Evolutionary conservation across 2,113 vertebrate species (phyloP), one percentile per base, ranked within the genome.

Genomic region (Periophthalmodon schlosseri): DNA sequence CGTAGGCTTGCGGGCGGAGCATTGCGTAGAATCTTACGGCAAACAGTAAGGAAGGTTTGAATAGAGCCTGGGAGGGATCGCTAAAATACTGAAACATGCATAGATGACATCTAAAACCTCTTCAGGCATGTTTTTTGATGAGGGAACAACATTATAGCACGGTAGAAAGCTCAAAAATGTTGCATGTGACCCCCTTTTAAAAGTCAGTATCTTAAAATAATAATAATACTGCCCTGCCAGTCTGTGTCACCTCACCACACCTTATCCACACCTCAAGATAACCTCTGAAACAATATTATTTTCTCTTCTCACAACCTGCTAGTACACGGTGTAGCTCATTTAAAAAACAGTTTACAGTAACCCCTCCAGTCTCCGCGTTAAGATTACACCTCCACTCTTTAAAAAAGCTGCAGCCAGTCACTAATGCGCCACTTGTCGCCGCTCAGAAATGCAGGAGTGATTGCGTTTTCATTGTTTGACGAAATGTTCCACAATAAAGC

Each of bases 381-480:
- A 33, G 33, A 68, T 68, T 68, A 5, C n/a, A 67, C 50, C 23
- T 21, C 69, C 46, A 67, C 71, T 63, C 52, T 73, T 74, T 46
- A 75, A 67, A 70, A n/a, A 73, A 8, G 47, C 47, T 2, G 50
- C 18, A 60, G 49, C 33, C 39, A 63, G 74, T 84, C 70, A 44
- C 79, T 73, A 74, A 79, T 20, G n/a, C 61, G 65, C 69, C 77
- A 5, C 71, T 16, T 23, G 33, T 75, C 56, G 36, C 67, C 76
- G 68, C 74, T 63, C 60, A 83, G 80, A 73, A 79, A 65, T 68
- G 80, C 65, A 72, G 78, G 16, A 13, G 70, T 86, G 84, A 89
- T 87, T 85, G 84, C 33, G 0, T 49, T 69, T 60, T 36, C 81
- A 79, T 75, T 74, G 69, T 66, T 4, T 15, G 24, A 77, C 60